Base-by-base conservation (phyloP, 2,113 vertebrate species). In the Falcunculus frontatus region DNA sequence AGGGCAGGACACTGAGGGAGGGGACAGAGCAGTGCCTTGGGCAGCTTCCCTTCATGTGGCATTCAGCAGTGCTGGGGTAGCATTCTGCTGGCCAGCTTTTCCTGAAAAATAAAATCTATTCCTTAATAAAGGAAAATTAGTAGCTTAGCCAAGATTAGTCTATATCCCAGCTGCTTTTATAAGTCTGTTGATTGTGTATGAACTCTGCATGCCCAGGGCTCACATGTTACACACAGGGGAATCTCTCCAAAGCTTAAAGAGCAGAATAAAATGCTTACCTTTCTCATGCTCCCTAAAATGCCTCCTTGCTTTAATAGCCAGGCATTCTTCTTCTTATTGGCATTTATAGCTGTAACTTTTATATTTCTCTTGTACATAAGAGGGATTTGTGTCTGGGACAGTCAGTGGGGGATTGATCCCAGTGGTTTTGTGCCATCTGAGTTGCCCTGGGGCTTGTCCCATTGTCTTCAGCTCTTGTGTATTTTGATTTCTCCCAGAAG, bases 351-450 rank as follows among this genome's bases (percentile, higher is more conserved):
- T 37, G 20, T 29, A 26, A 20, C 7, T 79, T 47, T 8, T 13
- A 0, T 50, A 16, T 72, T 68, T 63, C 35, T 77, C 42, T 53
- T 59, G 59, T 41, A 1, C 3, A 0, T 6, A 1, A 7, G n/a
- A 49, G 10, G 22, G 16, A 4, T 9, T 30, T 35, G 64, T 39
- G 83, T 47, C 35, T 57, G 55, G 19, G 56, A 3, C 39, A 32
- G 3, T 21, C 53, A 46, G 27, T 13, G 64, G 12, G 46, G 64
- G 12, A 16, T 53, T 39, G n/a, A 39, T 33, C 55, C 74, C 29
- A 10, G 4, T 14, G 49, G 8, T 17, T 88, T 44, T 18, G 49
- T 47, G 67, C 67, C 2, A 1, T 21, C 26, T 1, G 1, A 32
- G 39, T 9, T 49, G 39, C 10, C 17, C 25, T 32, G 39, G 26